phyloP scores from a whole-genome alignment of 2,888 invertebrate species.

The Epirrhoe tristata region DNA sequence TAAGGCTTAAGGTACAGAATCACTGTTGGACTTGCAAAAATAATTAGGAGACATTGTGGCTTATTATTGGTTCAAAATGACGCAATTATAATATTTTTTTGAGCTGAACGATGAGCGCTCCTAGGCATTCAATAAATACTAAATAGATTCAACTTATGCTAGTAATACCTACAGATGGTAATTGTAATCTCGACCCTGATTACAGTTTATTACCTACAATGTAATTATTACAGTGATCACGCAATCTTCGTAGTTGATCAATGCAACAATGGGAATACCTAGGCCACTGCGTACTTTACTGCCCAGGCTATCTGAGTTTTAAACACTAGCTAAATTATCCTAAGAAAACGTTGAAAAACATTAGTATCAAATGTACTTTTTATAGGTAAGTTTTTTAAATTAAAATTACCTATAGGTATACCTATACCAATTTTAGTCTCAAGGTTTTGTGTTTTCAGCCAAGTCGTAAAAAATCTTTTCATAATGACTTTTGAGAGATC shows the following conservation, averaged over 20 bases:
- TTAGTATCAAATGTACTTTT: too few species aligned
- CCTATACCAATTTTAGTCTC: too few species aligned
- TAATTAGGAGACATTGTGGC: too few species aligned
- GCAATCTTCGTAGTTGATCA: not conserved
- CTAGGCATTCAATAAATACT: not conserved
- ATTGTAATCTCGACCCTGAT: conserved; percentile 30
- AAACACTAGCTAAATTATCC: not conserved
- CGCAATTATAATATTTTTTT: too few species aligned
- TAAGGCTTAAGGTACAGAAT: too few species aligned
- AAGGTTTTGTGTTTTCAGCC: too few species aligned
- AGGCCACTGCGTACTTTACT: not conserved
- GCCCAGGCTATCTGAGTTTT: not conserved
- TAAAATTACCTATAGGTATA: too few species aligned
- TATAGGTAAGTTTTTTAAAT: too few species aligned
- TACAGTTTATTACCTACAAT: conserved; percentile 3
- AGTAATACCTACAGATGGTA: conserved; percentile 2
- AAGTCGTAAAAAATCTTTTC: too few species aligned
- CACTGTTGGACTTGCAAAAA: too few species aligned
- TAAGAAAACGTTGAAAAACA: not conserved
- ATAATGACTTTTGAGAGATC: too few species aligned
- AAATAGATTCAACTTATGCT: conserved; percentile 1
- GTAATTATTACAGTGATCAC: not conserved
- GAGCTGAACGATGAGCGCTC: not conserved
- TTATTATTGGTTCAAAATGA: too few species aligned
- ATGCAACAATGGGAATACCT: not conserved